Conservation (phyloP, 2,797 vertebrate species). For the Xyrichtys novacula region DNA sequence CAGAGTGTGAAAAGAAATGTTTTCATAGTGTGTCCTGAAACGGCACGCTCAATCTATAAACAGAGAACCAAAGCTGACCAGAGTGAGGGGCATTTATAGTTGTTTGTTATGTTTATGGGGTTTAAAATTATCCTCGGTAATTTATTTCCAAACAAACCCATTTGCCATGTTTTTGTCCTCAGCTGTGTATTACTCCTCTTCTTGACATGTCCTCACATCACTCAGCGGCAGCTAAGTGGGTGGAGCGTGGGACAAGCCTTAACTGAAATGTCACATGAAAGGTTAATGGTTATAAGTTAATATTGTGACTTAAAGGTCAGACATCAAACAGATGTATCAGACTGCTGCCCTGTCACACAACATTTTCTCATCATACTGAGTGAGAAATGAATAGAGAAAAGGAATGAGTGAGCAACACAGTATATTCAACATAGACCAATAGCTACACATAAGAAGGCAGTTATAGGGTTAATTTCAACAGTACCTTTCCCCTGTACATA, state of each 20-base stretch:
- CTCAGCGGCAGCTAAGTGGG: slow-evolving; percentile 15
- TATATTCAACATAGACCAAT: slow-evolving; percentile 79
- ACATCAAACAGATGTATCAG: slow-evolving; percentile 33
- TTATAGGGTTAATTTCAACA: slow-evolving; percentile 71
- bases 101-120: slow-evolving; percentile 15
- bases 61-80: slow-evolving; percentile 29
- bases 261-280: slow-evolving; percentile 17
- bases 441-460: slow-evolving; percentile 76
- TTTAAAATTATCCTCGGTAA: slow-evolving; percentile 23
- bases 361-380: slow-evolving; percentile 20
- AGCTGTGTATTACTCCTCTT: slow-evolving; percentile 13
- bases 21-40: slow-evolving; percentile 27
- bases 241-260: slow-evolving; percentile 16
- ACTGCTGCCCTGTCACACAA: slow-evolving; percentile 39
- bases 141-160: slow-evolving; percentile 19
- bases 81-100: slow-evolving; percentile 50
- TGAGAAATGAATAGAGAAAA: slow-evolving; percentile 68
- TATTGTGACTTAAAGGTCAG: slow-evolving; percentile 32
- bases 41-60: slow-evolving; percentile 48
- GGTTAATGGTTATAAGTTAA: slow-evolving; percentile 15
- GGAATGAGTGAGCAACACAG: slow-evolving; percentile 66
- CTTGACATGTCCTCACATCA: slow-evolving; percentile 18
- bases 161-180: slow-evolving; percentile 26
- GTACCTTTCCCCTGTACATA: slow-evolving; percentile 68
- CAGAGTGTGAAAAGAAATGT: slow-evolving; percentile 27